Evolutionary conservation across 2,888 invertebrate genomes (phyloP).

Genomic region (Pocota personata): DNA sequence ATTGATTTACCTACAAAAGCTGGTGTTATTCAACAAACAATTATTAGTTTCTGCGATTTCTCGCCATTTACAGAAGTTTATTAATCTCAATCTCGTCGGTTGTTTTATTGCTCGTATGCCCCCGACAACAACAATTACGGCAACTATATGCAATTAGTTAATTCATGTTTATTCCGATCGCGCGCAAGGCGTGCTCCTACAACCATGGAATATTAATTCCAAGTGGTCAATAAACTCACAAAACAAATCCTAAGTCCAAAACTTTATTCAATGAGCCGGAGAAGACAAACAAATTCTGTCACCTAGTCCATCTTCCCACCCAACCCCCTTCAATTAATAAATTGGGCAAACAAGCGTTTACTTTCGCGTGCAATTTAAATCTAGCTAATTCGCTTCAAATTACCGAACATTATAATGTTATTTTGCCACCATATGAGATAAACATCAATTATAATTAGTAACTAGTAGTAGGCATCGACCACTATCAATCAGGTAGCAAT

Average conservation of each 20-base stretch:
- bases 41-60: conserved; percentile 16
- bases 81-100: conserved; percentile 37
- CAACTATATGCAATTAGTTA: conserved; percentile 41
- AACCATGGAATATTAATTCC: conserved; percentile 37
- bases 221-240: conserved; percentile 45
- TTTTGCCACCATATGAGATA: not conserved
- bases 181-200: conserved; percentile 1
- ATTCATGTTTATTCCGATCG: conserved; percentile 27
- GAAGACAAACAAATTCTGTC: conserved; percentile 1
- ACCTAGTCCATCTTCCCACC: not conserved
- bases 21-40: conserved; percentile 2
- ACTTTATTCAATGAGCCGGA: conserved; percentile 23
- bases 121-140: not conserved
- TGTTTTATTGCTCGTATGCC: conserved; percentile 7
- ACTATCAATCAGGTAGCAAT: not conserved
- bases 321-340: not conserved
- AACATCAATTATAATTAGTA: conserved; percentile 13
- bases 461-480: not conserved
- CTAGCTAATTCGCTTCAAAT: not conserved
- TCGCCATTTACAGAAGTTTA: conserved; percentile 24
- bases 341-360: not conserved
- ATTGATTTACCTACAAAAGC: not conserved
- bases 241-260: conserved; percentile 6
- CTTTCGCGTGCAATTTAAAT: not conserved
- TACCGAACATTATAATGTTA: not conserved